phyloP scores from a whole-genome alignment of 1,140 invertebrate species.

The Brachionus koreanus region DNA sequence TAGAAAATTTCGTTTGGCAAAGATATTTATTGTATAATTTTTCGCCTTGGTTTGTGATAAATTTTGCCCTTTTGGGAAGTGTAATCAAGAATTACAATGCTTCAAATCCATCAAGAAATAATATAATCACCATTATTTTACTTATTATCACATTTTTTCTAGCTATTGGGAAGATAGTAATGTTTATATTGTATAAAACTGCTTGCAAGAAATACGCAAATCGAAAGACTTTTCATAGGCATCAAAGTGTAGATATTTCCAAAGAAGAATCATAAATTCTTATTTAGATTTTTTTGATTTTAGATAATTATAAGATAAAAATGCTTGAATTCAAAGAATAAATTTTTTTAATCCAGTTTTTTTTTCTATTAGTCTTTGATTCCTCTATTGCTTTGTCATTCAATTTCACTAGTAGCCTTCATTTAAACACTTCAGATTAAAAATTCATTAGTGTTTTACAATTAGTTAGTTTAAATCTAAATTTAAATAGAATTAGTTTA shows the following conservation, averaged over 20 bases:
- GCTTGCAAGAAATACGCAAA: not conserved
- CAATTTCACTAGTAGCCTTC: no score
- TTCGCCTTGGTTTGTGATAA: slow-evolving; percentile 51
- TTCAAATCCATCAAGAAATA: slow-evolving; percentile 19
- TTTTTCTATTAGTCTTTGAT: no score
- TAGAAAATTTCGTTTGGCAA: slow-evolving; percentile 50
- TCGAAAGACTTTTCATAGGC: not conserved
- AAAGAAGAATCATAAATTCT: not conserved
- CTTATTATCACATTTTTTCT: slow-evolving; percentile 11
- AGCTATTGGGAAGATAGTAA: slow-evolving; percentile 8
- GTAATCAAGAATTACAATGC: slow-evolving; percentile 22
- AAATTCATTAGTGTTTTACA: no score
- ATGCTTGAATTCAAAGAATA: no score
- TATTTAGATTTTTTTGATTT: not conserved
- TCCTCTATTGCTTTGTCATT: no score
- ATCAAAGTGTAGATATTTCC: not conserved
- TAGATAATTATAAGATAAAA: no score
- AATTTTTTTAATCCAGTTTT: no score
- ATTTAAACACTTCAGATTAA: no score
- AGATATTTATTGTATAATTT: slow-evolving; percentile 50
- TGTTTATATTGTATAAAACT: slow-evolving; percentile 20
- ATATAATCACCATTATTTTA: slow-evolving; percentile 38
- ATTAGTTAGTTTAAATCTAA: no score
- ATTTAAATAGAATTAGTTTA: no score
- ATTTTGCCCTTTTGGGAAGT: slow-evolving; percentile 50